These are phyloP conservation scores for Lycia hirtaria DNA, from an alignment of 2,888 invertebrate species.

Conservation along the genomic window DNA sequence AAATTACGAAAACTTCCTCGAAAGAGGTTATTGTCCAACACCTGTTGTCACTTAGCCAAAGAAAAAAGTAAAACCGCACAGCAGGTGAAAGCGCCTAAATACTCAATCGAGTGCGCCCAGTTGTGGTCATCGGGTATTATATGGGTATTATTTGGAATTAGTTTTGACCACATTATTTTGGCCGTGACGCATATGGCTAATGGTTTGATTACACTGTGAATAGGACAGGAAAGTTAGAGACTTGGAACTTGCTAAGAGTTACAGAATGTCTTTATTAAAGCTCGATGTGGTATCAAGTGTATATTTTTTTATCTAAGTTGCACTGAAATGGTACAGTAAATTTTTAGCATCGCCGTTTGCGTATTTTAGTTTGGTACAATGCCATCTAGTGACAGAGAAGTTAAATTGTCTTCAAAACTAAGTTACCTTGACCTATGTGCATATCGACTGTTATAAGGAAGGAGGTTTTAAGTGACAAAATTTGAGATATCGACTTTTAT, in stretches of 20 bases:
- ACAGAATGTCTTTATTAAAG: background rate
- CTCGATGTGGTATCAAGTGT: too few relatives aligned
- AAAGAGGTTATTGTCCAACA: slow-evolving; percentile 37
- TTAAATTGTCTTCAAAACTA: too few relatives aligned
- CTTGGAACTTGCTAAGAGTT: background rate
- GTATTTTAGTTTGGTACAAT: too few relatives aligned
- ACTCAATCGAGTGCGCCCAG: slow-evolving; percentile 52
- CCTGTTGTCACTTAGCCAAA: slow-evolving; percentile 45
- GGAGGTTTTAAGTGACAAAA: too few relatives aligned
- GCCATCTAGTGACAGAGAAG: too few relatives aligned
- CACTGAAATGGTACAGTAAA: too few relatives aligned
- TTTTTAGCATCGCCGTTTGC: too few relatives aligned
- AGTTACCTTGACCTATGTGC: too few relatives aligned
- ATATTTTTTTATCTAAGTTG: too few relatives aligned
- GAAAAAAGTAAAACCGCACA: slow-evolving; percentile 41
- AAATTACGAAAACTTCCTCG: slow-evolving; percentile 18
- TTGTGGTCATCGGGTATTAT: slow-evolving; percentile 47
- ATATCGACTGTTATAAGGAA: too few relatives aligned
- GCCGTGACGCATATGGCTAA: slow-evolving; percentile 40
- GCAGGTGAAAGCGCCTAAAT: slow-evolving; percentile 55
- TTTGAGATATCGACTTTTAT: too few relatives aligned
- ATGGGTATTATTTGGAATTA: slow-evolving; percentile 48
- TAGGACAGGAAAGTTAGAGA: slow-evolving; percentile 5
- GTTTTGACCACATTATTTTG: slow-evolving; percentile 40
- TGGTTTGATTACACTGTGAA: slow-evolving; percentile 14